Evolutionary conservation across 1,140 invertebrate genomes (phyloP), one percentile per base, ranked within the genome.

Genomic region (Habropoda laboriosa): DNA sequence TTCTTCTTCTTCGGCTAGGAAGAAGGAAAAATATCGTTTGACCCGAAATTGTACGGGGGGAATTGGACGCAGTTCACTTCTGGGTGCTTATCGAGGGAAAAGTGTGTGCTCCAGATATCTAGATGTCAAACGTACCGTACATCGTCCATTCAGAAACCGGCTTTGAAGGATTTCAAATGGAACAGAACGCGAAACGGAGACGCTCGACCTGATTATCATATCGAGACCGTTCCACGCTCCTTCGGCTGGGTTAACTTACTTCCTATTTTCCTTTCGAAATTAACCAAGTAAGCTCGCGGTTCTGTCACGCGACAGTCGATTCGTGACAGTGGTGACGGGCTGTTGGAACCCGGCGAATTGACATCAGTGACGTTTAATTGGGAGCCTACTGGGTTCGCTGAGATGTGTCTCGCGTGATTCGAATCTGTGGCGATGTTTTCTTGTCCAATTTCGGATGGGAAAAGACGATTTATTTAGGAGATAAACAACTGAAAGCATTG

Each of bases 301-400:
- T 3, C 55, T 67, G 16, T 6, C 5, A 13, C 18, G 2, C 1
- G n/a, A 38, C 18, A 0, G 30, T 0, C 3, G 32, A 35, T 47
- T 30, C 18, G 8, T 45, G n/a, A n/a, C 8, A 21, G 5, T 21
- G 13, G 13, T 0, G 21, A 24, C 12, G 10, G 3, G 18, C 1
- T 8, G 16, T 12, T 24, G 2, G 40, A 60, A 6, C 24, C 5
- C 32, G 47, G 13, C 18, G 40, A 64, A 55, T 79, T 63, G 57
- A 53, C 47, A 45, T n/a, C 47, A 73, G 55, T 73, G 30, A 73
- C 10, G 58, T 53, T 63, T 73, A 73, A 61, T 68, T 35, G 32
- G 40, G 24, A 63, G 38, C 16, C 21, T 16, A 2, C 10, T 4
- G 72, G 30, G 16, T 24, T 74, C 7, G 16, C 40, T 47, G 55